A percentile compares a stretch with the other conserved stretches of the same genome.
These are phyloP conservation scores for Melitaea cinxia DNA, from an alignment of 1,140 invertebrate species.

Conservation along the genomic window DNA sequence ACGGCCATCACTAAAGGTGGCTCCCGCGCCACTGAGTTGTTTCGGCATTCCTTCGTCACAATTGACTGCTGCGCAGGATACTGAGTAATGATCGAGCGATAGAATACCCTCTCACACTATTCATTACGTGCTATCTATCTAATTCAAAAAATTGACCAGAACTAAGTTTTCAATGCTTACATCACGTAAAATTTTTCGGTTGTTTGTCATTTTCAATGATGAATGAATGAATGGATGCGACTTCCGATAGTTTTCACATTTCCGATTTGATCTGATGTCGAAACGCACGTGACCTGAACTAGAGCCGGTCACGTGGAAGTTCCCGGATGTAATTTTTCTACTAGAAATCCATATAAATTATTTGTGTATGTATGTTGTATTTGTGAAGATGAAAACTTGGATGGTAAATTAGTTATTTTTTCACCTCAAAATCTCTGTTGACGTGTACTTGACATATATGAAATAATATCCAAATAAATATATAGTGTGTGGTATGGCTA, in stretches of 20 bases:
- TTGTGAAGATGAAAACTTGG: too few relatives aligned
- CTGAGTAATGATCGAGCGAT: constrained; percentile 38
- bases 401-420: not conserved
- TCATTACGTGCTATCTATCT: constrained; percentile 13
- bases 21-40: constrained; percentile 65
- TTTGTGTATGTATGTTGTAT: too few relatives aligned
- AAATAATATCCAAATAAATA: too few relatives aligned
- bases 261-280: constrained; percentile 23
- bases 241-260: constrained; percentile 29
- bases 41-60: constrained; percentile 68
- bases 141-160: not conserved
- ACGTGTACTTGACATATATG: too few relatives aligned
- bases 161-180: constrained; percentile 28
- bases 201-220: too few relatives aligned
- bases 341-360: not conserved
- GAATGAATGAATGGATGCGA: constrained; percentile 33
- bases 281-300: constrained; percentile 36
- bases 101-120: constrained; percentile 6
- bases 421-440: too few relatives aligned
- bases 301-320: constrained; percentile 17
- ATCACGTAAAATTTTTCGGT: too few relatives aligned
- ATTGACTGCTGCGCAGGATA: constrained; percentile 59
- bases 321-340: constrained; percentile 18
- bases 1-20: constrained; percentile 65
- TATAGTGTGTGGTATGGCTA: too few relatives aligned